Percentiles rank a stretch among this genome's conserved stretches.
These are phyloP conservation scores for Potamarius usumacintae DNA, from an alignment of 2,113 vertebrate species.

Conservation along the genomic window DNA sequence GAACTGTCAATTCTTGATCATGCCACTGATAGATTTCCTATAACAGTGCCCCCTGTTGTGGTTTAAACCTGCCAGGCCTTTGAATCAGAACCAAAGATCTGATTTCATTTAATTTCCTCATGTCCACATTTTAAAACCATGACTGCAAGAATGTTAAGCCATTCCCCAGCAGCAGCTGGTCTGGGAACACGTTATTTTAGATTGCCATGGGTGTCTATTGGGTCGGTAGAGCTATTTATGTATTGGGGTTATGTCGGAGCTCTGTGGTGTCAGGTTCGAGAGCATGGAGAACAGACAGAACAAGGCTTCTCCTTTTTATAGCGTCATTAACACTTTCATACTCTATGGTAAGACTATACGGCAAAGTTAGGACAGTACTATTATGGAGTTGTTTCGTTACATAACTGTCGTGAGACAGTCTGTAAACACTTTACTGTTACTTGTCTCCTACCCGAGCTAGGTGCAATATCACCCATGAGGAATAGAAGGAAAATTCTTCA, in stretches of 20 bases:
- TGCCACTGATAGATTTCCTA: background rate
- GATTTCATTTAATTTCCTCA: conserved; percentile 20
- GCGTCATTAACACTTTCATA: conserved; percentile 10
- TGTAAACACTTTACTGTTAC: background rate
- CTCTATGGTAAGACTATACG: background rate
- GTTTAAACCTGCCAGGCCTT: background rate
- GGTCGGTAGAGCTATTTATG: conserved; percentile 59
- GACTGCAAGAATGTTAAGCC: conserved; percentile 14
- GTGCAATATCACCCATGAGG: background rate
- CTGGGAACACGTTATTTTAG: conserved; percentile 23
- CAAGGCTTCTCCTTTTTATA: conserved; percentile 29
- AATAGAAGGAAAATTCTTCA: background rate
- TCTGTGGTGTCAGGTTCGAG: conserved; percentile 57
- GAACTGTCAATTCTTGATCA: background rate
- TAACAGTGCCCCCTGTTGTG: too few relatives aligned
- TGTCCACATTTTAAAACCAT: conserved; percentile 16
- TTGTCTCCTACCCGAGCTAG: background rate
- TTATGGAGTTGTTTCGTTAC: background rate
- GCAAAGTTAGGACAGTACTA: background rate
- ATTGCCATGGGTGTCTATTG: background rate
- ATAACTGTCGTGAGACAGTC: background rate
- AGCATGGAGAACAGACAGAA: conserved; percentile 15
- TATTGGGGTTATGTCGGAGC: conserved; percentile 54
- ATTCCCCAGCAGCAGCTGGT: conserved; percentile 2
- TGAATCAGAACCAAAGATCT: conserved; percentile 1